Base-by-base conservation (phyloP, 1,140 invertebrate genomes). In the Bombus impatiens region DNA sequence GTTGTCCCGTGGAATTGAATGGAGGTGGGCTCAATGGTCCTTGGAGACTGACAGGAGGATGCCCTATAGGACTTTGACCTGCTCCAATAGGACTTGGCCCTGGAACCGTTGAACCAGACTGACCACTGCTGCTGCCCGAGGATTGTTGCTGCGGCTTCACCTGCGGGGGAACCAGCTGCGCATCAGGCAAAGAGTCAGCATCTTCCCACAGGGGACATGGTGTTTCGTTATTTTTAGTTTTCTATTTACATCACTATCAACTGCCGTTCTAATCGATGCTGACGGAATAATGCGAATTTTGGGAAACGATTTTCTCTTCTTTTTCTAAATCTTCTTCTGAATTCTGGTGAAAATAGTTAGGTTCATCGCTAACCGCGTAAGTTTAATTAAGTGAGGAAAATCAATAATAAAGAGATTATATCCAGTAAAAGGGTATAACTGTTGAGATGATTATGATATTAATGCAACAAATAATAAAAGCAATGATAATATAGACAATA, bases 71-170 rank as follows among this genome's bases (percentile, higher is more conserved):
- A 65, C 96, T 96, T 42, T 96, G 95, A 75, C 95, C 95, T 79
- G 94, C 94, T 88, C 95, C 94, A 62, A 95, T 95, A 75, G 94
- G 94, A 93, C 94, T 95, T 28, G 95, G 94, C 44, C 95, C 95
- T 67, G 94, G 94, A 57, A 95, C 95, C 18, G 94, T 92, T 12
- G 93, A 95, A 86, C 94, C 94, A 40, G 94, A 89, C 89, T 95
- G 95, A 37, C 93, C 91, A 65, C 94, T 94, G 80, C 94, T 94
- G 86, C 94, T 95, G 68, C 95, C 95, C 57, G 96, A 95, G 72
- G 95, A 95, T 93, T 97, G 96, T 94, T 97, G 97, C 92, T 97
- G 97, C 87, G 97, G 97, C 95, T 97, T 97, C 91, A 97, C 97
- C 96, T 97, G 94, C 93, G 94, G 94, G 94, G 94, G 95, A 95